Conservation (phyloP, 2,888 invertebrate genomes). For the Homarus gammarus region DNA sequence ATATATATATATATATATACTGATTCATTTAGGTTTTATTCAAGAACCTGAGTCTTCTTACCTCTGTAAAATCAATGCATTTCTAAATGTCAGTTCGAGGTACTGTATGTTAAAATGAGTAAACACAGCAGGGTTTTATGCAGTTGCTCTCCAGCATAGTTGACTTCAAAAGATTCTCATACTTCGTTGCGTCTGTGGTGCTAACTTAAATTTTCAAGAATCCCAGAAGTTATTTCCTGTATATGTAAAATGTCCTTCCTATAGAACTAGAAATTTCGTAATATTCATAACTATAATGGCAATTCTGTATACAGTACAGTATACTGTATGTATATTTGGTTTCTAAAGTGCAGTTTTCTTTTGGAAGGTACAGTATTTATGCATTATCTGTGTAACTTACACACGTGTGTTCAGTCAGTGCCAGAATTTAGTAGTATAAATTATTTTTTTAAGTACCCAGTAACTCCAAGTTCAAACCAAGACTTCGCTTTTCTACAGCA, state of each 20-base stretch:
- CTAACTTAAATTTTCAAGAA: not conserved
- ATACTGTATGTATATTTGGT: constrained; percentile 3
- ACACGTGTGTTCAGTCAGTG: not conserved
- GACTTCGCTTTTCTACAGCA: not conserved
- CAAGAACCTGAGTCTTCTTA: no score
- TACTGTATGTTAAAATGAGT: no score
- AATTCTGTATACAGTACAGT: no score
- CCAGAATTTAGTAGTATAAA: not conserved
- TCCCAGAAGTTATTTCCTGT: not conserved
- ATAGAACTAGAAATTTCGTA: not conserved
- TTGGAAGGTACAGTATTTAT: not conserved
- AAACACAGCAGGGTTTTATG: no score
- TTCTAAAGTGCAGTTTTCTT: not conserved
- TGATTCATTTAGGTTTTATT: no score
- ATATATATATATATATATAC: no score
- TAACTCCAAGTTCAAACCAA: constrained; percentile 6
- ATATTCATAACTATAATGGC: not conserved
- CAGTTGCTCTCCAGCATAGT: not conserved
- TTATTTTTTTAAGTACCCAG: not conserved
- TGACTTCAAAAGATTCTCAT: not conserved
- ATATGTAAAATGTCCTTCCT: not conserved
- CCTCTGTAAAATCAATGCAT: no score
- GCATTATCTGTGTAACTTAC: not conserved
- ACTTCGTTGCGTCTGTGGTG: not conserved
- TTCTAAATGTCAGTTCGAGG: no score